These are phyloP conservation scores for Motacilla alba DNA, from an alignment of 2,113 vertebrate genomes.

Conservation along the genomic window DNA sequence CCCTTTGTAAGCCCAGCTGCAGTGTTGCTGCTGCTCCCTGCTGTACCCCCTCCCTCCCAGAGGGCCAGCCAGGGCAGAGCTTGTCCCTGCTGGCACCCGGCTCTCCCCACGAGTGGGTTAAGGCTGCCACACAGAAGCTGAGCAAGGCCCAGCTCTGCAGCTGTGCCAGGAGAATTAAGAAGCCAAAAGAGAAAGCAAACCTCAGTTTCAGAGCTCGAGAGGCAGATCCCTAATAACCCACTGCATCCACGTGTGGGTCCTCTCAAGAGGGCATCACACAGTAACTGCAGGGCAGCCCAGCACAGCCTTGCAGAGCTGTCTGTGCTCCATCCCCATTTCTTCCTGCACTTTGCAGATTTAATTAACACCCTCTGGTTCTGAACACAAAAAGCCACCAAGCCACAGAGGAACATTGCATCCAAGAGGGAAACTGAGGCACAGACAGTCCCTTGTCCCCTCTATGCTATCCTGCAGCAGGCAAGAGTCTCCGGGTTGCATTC, in stretches of 20 bases:
- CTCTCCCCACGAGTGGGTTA: rapidly evolving
- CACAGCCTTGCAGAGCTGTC: background rate
- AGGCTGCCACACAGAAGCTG: background rate
- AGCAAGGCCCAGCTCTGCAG: background rate
- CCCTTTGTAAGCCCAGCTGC: background rate
- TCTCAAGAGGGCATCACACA: background rate
- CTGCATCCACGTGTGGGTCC: background rate
- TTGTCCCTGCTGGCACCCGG: background rate
- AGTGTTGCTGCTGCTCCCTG: background rate
- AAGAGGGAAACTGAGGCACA: background rate
- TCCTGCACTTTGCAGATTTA: background rate
- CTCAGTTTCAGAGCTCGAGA: background rate
- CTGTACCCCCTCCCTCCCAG: background rate
- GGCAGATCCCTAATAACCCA: background rate
- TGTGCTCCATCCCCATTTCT: rapidly evolving
- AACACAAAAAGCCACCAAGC: background rate
- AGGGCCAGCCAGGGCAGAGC: rapidly evolving
- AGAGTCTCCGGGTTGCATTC: background rate
- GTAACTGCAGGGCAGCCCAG: background rate
- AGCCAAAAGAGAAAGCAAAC: background rate
- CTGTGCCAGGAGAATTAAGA: background rate
- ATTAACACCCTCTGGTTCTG: background rate
- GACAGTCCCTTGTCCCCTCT: background rate
- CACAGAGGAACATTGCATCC: background rate
- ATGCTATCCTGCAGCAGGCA: background rate